Evolutionary conservation across 2,113 vertebrate species (phyloP), one percentile per base, ranked within the genome.

Genomic region (Cyprinus carpio): DNA sequence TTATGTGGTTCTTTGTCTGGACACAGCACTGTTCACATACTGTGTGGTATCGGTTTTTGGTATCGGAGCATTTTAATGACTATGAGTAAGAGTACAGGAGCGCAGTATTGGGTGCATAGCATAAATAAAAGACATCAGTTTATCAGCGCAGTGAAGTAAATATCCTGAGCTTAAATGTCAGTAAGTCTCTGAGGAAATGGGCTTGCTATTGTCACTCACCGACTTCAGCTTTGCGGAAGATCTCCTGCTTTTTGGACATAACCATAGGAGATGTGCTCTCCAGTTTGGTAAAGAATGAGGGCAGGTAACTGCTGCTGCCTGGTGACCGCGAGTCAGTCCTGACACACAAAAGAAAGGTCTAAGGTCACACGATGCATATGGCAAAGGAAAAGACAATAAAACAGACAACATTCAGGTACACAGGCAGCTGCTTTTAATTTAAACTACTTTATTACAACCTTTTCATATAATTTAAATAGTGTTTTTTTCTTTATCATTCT

Each of bases 211-310:
- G 43, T 93, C 95, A 96, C 97, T 96, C 97, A 99, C 98, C 97
- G 94, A 99, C 96, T 90, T 99, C 98, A 94, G 97, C 96, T 95
- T 99, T 99, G 93, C 98, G 98, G 93, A 98, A 97, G 94, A 99
- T 99, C 94, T 99, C 98, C 94, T 99, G 97, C 93, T 99, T 99
- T 94, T 99, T 99, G 91, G 96, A 98, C 92, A 97, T 96, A 86
- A 99, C 98, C 97, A 99, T 99, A 51, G 97, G 96, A 16, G 97
- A 99, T 46, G 97, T 99, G 92, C 93, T 99, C 93, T 99, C 97
- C 87, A 99, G 95, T 90, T 99, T 99, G 91, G 98, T 98, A 92
- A 99, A 99, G 92, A 99, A 99, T 0, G 98, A 95, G 76, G 98
- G 98, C 92, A 98, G 92, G 92, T 99, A 99, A 93, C 94, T 94